Conservation (phyloP, 2,797 vertebrate genomes). For the Tadarida brasiliensis region DNA sequence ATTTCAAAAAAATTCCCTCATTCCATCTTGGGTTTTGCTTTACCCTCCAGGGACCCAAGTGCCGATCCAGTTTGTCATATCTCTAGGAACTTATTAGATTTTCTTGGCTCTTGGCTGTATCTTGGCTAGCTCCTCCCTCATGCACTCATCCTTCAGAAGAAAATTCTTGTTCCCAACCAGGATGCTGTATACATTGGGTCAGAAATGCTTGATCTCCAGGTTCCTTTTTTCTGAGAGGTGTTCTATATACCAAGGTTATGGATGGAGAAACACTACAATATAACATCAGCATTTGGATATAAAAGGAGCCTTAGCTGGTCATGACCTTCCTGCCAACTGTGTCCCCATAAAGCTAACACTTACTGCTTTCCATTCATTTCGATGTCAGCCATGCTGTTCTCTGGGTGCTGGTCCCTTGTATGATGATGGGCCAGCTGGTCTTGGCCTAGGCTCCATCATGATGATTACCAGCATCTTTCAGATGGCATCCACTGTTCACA, state of each 20-base stretch:
- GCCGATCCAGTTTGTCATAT: constrained; percentile 92
- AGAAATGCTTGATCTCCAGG: constrained; percentile 95
- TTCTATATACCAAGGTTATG: constrained; percentile 85
- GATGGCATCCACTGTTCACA: background rate
- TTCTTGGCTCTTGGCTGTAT: constrained; percentile 94
- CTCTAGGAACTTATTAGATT: constrained; percentile 91
- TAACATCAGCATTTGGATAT: background rate
- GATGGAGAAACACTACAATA: constrained; percentile 5
- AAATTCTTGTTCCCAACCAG: constrained; percentile 95
- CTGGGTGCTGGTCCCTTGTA: background rate
- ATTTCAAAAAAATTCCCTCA: constrained; percentile 94
- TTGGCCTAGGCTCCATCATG: background rate
- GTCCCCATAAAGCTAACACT: background rate
- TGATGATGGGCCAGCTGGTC: background rate
- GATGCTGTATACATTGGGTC: constrained; percentile 94
- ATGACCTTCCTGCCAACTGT: background rate
- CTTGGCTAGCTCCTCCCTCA: constrained; percentile 93
- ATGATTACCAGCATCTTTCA: background rate
- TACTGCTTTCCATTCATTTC: background rate
- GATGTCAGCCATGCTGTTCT: background rate
- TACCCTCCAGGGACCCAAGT: constrained; percentile 94
- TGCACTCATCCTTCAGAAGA: constrained; percentile 94
- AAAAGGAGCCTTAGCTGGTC: background rate
- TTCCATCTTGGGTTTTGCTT: constrained; percentile 95
- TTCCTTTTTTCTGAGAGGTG: constrained; percentile 96